Base-by-base conservation (phyloP, 2,797 vertebrate genomes). In the Macropus fuliginosus region DNA sequence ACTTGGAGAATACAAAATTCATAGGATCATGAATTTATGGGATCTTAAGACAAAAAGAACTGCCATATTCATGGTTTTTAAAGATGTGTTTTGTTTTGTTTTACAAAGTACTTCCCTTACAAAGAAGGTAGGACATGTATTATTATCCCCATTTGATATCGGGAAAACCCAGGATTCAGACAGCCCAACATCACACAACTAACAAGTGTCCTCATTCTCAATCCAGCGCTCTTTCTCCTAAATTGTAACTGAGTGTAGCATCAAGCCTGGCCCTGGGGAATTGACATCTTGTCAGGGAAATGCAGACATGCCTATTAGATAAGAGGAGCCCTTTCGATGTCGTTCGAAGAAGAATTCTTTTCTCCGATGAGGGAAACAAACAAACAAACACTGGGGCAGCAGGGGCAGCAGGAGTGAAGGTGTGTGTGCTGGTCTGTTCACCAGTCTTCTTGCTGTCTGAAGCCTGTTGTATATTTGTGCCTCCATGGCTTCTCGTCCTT, bases 401-500 rank as follows among this genome's bases (percentile, higher is more conserved):
- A 95, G 95, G 96, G 54, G 52, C 14, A 31, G 29, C 52, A 21
- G 52, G 4, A 91, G 90, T n/a, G 90, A 21, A 91, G 90, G 90
- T 91, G 97, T 14, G 92, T 14, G 94, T 93, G 92, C 89, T 0
- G 96, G 95, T 91, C 97, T 92, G 93, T 66, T 1, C 74, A 29
- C 56, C 55, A 54, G 54, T 56, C 0, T 96, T 97, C 97, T 87
- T 40, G 21, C 74, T 91, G 9, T 97, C 97, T 98, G 97, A 98
- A 98, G 98, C 96, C 98, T 98, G 98, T 98, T 98, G 98, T 98
- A 98, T 99, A 98, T 99, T 98, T 99, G 98, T 98, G 97, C 98
- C 98, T 99, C 98, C 98, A 96, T 98, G 96, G 98, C 98, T 99
- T 98, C 99, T 98, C 98, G 98, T 98, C 98, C 98, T 98, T 98